Evolutionary conservation across 1,140 invertebrate genomes (phyloP).

Genomic region (Gonioctena quinquepunctata): DNA sequence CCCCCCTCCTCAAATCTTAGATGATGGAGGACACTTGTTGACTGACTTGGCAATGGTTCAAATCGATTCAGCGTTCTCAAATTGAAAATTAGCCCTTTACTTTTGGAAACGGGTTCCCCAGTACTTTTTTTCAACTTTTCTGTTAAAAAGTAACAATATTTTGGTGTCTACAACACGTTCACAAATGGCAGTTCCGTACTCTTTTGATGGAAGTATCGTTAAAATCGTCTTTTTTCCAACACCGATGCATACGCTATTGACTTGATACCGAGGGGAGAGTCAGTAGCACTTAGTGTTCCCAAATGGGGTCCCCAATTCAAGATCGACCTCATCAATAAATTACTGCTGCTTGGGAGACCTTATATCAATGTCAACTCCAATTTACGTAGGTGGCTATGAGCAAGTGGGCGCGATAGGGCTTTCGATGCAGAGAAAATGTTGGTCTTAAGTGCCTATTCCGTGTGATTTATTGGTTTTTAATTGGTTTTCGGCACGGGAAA

Average conservation of each 20-base stretch:
- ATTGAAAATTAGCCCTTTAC: no score
- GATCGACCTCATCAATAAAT: slow-evolving; percentile 16
- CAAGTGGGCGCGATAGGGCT: slow-evolving; percentile 10
- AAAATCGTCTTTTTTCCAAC: neutral
- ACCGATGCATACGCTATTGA: neutral
- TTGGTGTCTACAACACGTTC: no score
- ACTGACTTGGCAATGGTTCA: no score
- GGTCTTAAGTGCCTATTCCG: slow-evolving; percentile 26
- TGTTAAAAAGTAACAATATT: no score
- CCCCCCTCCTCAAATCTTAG: no score
- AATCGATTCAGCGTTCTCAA: no score
- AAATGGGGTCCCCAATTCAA: neutral
- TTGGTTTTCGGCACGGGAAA: slow-evolving; percentile 19
- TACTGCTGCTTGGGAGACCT: slow-evolving; percentile 6
- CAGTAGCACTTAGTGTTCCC: neutral
- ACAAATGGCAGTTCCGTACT: no score
- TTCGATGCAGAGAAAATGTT: slow-evolving; percentile 7
- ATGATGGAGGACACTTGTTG: no score
- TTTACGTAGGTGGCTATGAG: slow-evolving; percentile 15
- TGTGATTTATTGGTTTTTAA: slow-evolving; percentile 36
- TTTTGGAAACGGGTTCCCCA: no score
- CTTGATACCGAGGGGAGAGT: neutral
- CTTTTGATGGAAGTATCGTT: no score
- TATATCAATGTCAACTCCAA: slow-evolving; percentile 29
- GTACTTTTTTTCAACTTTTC: no score